Evolutionary conservation across 2,113 vertebrate genomes (phyloP).

Genomic region (Sphaerodactylus townsendi): DNA sequence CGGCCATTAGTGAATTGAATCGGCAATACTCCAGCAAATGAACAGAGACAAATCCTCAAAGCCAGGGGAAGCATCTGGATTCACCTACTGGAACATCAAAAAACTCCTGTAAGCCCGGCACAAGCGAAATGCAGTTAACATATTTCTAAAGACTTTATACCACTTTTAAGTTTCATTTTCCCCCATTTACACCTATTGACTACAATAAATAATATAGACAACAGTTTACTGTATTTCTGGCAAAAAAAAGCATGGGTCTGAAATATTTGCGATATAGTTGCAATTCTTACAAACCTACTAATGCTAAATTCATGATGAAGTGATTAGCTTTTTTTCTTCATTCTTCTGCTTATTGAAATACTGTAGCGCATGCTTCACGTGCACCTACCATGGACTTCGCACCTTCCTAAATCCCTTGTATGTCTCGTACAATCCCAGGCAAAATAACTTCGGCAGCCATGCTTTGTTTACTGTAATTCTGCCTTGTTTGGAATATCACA

Average conservation of each 20-base stretch:
- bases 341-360: no score
- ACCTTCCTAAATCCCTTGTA: no score
- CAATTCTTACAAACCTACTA: background rate
- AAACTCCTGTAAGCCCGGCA: constrained; percentile 80
- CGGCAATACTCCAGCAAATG: constrained; percentile 96
- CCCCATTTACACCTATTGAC: background rate
- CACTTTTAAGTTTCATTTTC: background rate
- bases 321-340: background rate
- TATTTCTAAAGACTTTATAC: background rate
- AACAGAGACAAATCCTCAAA: constrained; percentile 90
- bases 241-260: background rate
- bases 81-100: constrained; percentile 81
- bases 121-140: constrained; percentile 81
- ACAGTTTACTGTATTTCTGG: no score
- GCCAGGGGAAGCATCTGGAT: constrained; percentile 86
- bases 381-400: no score
- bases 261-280: no score
- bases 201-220: background rate
- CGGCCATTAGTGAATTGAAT: constrained; percentile 94
- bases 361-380: no score
- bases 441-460: no score
- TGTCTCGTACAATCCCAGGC: no score
- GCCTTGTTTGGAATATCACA: background rate
- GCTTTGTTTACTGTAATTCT: background rate
- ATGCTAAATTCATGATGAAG: background rate